Conservation (phyloP, 2,113 vertebrate genomes). For the Megatriorchis doriae region DNA sequence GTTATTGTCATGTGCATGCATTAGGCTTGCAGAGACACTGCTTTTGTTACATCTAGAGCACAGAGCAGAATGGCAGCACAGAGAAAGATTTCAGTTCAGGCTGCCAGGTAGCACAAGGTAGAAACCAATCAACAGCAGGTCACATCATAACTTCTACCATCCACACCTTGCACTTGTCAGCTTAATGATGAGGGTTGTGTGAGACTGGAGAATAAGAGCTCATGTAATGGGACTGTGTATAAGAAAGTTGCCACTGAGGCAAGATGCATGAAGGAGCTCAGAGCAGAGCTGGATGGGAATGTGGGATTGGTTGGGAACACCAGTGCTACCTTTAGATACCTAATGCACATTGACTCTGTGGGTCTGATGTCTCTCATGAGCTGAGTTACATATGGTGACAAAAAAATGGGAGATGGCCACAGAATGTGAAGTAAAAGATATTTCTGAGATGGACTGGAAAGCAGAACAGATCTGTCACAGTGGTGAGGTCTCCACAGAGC, state of each 20-base stretch:
- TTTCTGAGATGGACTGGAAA: background rate
- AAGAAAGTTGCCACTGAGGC: background rate
- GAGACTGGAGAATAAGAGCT: background rate
- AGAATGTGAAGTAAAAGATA: background rate
- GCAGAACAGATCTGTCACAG: background rate
- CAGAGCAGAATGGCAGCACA: background rate
- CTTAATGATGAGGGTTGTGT: background rate
- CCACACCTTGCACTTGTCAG: background rate
- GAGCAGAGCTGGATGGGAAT: background rate
- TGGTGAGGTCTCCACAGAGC: background rate
- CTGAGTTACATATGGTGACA: background rate
- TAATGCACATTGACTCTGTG: background rate
- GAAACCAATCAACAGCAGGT: background rate
- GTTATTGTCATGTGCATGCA: background rate
- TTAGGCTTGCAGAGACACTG: background rate
- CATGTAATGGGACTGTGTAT: background rate
- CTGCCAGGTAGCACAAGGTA: background rate
- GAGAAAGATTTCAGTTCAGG: background rate
- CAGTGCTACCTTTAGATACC: background rate
- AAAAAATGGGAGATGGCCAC: background rate
- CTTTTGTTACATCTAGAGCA: background rate
- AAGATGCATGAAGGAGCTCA: background rate
- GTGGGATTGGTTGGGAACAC: background rate
- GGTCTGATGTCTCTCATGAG: background rate
- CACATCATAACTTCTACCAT: background rate